phyloP scores from a whole-genome alignment of 2,797 vertebrate species.

The Lepilemur septentrionalis region DNA sequence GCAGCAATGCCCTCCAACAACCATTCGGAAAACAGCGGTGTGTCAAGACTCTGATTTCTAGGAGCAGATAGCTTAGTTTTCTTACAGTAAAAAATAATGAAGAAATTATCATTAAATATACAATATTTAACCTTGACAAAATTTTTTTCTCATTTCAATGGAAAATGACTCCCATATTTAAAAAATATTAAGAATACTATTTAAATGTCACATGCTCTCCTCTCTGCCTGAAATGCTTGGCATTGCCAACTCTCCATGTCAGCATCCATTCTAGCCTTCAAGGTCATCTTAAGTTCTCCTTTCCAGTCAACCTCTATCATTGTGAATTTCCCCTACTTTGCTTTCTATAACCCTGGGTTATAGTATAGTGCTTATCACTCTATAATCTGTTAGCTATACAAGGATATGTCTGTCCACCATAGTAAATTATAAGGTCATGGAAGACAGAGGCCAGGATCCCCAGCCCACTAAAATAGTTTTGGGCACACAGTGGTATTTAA shows the following conservation, averaged over 20 bases:
- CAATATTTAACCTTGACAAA: conserved; percentile 24
- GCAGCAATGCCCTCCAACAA: not conserved
- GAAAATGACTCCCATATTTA: not conserved
- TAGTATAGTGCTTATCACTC: not conserved
- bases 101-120: not conserved
- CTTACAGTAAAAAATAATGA: not conserved
- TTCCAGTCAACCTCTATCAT: not conserved
- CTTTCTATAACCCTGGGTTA: not conserved
- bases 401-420: not conserved
- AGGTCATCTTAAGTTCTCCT: not conserved
- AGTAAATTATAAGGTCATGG: not conserved
- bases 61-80: conserved; percentile 9
- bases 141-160: not conserved
- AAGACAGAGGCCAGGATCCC: not conserved
- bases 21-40: not conserved
- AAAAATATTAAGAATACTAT: not conserved
- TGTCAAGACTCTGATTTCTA: conserved; percentile 17
- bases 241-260: not conserved
- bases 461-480: not conserved
- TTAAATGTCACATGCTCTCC: not conserved
- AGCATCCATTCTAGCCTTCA: not conserved
- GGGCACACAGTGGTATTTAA: not conserved
- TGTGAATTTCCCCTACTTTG: not conserved
- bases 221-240: not conserved
- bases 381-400: not conserved